These are phyloP conservation scores for Psephotus haematonotus DNA, from an alignment of 2,113 vertebrate species.

Conservation along the genomic window DNA sequence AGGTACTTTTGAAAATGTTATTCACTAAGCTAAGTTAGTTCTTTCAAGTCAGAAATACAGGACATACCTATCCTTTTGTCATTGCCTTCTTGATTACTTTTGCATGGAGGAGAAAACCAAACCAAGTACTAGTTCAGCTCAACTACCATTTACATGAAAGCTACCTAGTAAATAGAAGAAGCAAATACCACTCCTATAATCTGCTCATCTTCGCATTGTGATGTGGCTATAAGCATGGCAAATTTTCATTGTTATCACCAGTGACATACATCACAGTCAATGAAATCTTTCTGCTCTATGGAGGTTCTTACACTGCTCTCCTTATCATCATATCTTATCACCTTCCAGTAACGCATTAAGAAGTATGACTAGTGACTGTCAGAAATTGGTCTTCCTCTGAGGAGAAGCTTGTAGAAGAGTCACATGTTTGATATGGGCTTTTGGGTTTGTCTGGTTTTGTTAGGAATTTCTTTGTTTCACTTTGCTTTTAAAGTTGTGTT, in stretches of 20 bases:
- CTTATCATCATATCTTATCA: constrained; percentile 34
- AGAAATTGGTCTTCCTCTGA: neutral
- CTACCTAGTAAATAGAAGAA: neutral
- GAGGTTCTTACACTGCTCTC: neutral
- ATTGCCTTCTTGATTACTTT: neutral
- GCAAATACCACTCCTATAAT: neutral
- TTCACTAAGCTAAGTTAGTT: neutral
- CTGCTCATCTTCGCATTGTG: neutral
- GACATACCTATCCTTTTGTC: neutral
- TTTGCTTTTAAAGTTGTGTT: neutral
- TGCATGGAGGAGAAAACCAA: neutral
- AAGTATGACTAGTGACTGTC: constrained; percentile 22
- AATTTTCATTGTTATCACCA: constrained; percentile 30
- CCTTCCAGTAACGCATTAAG: constrained; percentile 9
- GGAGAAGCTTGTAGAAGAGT: neutral
- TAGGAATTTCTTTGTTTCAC: neutral
- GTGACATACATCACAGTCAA: constrained; percentile 29
- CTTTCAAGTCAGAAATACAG: neutral
- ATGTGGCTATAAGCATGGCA: neutral
- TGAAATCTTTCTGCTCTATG: constrained; percentile 17
- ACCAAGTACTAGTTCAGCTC: neutral
- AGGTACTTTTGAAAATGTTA: constrained; percentile 4
- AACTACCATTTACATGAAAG: neutral
- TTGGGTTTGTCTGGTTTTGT: neutral
- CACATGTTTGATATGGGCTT: neutral